These are phyloP conservation scores for Drosophila sp. DNA, from an alignment of 1,140 invertebrate species.

Conservation along the genomic window DNA sequence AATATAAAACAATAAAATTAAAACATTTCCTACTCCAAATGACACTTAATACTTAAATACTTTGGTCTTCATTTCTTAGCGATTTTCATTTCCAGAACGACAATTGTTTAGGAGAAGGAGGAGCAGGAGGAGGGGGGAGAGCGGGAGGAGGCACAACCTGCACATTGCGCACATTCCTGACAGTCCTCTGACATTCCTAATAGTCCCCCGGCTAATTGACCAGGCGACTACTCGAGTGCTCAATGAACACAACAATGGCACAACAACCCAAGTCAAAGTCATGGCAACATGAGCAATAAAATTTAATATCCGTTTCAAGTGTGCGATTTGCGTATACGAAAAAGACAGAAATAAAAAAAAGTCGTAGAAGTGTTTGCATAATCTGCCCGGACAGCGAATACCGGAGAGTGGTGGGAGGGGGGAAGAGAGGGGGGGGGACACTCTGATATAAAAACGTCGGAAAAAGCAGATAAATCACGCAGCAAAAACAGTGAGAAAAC, in stretches of 20 bases:
- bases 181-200: constrained; percentile 50
- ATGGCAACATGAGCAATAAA: constrained; percentile 81
- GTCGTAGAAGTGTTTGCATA: constrained; percentile 71
- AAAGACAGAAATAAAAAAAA: constrained; percentile 40
- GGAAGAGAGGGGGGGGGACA: background rate
- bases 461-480: constrained; percentile 76
- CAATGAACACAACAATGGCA: constrained; percentile 65
- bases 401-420: background rate
- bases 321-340: constrained; percentile 45
- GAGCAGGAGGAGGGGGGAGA: no score
- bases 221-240: constrained; percentile 66
- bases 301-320: constrained; percentile 80
- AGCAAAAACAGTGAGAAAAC: constrained; percentile 75
- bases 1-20: no score
- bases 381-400: constrained; percentile 45
- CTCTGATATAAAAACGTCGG: constrained; percentile 68
- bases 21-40: background rate
- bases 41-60: no score
- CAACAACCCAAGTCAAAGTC: constrained; percentile 39
- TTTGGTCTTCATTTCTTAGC: no score
- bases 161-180: constrained; percentile 46
- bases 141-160: background rate
- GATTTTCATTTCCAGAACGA: background rate
- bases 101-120: background rate
- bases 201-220: constrained; percentile 68